These are phyloP conservation scores for Drosophila santomea DNA, from an alignment of 1,140 invertebrate genomes.

Conservation along the genomic window DNA sequence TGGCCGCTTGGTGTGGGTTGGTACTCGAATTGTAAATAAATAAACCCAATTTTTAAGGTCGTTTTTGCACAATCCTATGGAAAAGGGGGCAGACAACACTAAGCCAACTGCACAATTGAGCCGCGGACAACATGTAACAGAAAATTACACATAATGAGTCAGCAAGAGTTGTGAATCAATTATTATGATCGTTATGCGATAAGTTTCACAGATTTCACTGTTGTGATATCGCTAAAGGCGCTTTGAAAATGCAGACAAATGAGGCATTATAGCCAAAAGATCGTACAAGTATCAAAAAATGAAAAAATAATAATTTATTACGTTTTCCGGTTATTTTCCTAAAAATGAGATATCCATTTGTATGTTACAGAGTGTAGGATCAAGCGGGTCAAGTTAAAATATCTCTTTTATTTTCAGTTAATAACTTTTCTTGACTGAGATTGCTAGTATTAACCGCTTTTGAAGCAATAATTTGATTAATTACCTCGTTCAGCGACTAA, in stretches of 20 bases:
- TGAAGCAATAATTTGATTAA: not conserved
- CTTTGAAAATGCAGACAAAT: slow-evolving; percentile 2
- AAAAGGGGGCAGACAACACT: slow-evolving; percentile 20
- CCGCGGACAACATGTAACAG: slow-evolving; percentile 32
- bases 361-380: not conserved
- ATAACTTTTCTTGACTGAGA: not conserved
- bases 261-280: not conserved
- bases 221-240: slow-evolving; percentile 2
- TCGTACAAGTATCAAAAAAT: not conserved
- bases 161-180: slow-evolving; percentile 30
- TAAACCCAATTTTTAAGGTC: slow-evolving; percentile 67
- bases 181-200: slow-evolving; percentile 24
- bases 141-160: slow-evolving; percentile 39
- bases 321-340: slow-evolving; percentile 1
- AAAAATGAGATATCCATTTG: not conserved
- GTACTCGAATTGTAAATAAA: slow-evolving; percentile 62
- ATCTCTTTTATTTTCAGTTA: too few species aligned
- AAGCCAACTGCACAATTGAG: slow-evolving; percentile 6
- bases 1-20: slow-evolving; percentile 3
- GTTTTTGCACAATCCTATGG: slow-evolving; percentile 61
- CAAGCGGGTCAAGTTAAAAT: not conserved
- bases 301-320: not conserved
- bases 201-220: not conserved
- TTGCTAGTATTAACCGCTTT: not conserved
- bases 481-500: not conserved